phyloP scores from a whole-genome alignment of 2,797 vertebrate genomes.

The Champsocephalus esox region DNA sequence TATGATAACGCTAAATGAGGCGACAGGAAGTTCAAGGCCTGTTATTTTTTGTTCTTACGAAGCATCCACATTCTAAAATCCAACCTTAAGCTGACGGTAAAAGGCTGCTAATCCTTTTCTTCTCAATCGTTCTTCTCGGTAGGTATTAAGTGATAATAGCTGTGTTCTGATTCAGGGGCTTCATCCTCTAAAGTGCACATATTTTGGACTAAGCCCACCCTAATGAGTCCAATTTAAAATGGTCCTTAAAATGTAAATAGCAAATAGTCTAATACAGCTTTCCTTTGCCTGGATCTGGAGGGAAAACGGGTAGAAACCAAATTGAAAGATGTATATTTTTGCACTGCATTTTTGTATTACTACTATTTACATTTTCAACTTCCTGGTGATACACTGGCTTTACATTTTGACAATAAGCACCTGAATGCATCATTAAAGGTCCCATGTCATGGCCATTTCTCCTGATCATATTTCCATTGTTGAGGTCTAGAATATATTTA shows the following conservation, averaged over 20 bases:
- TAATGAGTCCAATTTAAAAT: neutral
- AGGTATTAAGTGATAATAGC: constrained; percentile 23
- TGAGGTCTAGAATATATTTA: too few relatives aligned
- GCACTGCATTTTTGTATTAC: neutral
- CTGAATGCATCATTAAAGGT: constrained; percentile 26
- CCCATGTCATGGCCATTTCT: too few relatives aligned
- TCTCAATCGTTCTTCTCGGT: neutral
- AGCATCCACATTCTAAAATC: neutral
- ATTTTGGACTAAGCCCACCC: neutral
- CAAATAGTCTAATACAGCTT: neutral
- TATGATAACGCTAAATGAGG: neutral
- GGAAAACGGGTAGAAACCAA: neutral
- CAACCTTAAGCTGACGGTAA: constrained; percentile 3
- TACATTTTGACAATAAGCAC: constrained; percentile 16
- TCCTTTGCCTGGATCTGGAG: neutral
- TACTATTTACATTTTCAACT: constrained; percentile 13
- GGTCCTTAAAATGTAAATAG: neutral
- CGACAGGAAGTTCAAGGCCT: constrained; percentile 11
- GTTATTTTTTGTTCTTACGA: neutral
- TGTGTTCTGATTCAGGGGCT: constrained; percentile 9
- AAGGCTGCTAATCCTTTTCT: constrained; percentile 32
- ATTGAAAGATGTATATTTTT: neutral
- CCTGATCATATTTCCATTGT: too few relatives aligned
- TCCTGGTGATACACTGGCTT: constrained; percentile 20
- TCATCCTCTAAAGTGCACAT: constrained; percentile 12